Evolutionary conservation across 2,888 invertebrate genomes (phyloP).

Genomic region (Holacanthella duospinosa): DNA sequence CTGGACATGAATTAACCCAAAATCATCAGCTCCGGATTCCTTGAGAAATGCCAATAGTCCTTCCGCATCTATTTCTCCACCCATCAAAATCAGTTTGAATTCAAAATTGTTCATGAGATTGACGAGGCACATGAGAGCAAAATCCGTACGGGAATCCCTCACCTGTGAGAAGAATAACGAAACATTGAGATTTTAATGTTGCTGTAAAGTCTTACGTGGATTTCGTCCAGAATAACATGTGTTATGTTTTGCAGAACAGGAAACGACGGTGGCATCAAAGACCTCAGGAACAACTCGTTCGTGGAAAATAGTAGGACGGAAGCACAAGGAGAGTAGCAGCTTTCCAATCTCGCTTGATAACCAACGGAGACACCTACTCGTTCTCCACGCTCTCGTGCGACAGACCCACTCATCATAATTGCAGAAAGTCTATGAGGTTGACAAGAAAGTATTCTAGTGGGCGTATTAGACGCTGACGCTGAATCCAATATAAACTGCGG

Average conservation of each 20-base stretch:
- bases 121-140: neutral
- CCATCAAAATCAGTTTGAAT: neutral
- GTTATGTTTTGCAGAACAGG: slow-evolving; percentile 59
- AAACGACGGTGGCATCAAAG: slow-evolving; percentile 68
- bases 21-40: neutral
- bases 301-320: slow-evolving; percentile 82
- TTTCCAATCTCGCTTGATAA: slow-evolving; percentile 84
- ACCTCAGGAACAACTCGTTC: slow-evolving; percentile 77
- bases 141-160: slow-evolving; percentile 39
- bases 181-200: slow-evolving; percentile 39
- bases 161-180: slow-evolving; percentile 70
- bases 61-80: neutral
- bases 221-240: slow-evolving; percentile 84
- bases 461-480: slow-evolving; percentile 48
- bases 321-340: slow-evolving; percentile 58
- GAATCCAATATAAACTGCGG: slow-evolving; percentile 85
- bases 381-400: slow-evolving; percentile 53
- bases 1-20: slow-evolving; percentile 46
- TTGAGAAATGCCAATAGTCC: neutral
- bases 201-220: slow-evolving; percentile 73
- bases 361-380: slow-evolving; percentile 56
- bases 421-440: slow-evolving; percentile 88
- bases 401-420: slow-evolving; percentile 77
- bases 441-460: slow-evolving; percentile 79
- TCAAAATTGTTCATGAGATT: neutral